Percentiles rank a stretch among this genome's conserved stretches.
Evolutionary conservation across 1,140 invertebrate genomes (phyloP).

Genomic region (Trissolcus basalis): DNA sequence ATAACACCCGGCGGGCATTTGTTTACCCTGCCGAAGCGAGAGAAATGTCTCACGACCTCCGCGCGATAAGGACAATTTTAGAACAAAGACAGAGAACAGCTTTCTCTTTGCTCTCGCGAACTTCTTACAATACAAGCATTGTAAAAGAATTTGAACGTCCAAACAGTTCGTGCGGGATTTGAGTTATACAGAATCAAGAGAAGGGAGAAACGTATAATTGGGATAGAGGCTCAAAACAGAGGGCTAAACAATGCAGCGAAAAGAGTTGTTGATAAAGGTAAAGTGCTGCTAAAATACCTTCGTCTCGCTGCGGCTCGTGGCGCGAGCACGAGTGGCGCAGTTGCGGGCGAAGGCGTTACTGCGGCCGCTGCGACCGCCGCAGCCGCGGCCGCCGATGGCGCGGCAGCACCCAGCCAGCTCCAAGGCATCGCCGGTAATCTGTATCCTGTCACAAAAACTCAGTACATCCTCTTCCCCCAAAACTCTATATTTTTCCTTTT

Average conservation of each 20-base stretch:
- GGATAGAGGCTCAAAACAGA: not conserved
- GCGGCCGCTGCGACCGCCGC: slow-evolving; percentile 73
- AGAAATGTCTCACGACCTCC: slow-evolving; percentile 9
- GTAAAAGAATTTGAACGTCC: slow-evolving; percentile 1
- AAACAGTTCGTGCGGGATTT: slow-evolving; percentile 8
- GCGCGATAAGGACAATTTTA: slow-evolving; percentile 8
- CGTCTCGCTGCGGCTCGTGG: slow-evolving; percentile 74
- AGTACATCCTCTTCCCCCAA: slow-evolving; percentile 31
- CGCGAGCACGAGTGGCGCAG: slow-evolving; percentile 73
- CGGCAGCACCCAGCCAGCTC: slow-evolving; percentile 73
- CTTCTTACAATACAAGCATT: slow-evolving; percentile 7
- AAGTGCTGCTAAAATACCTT: slow-evolving; percentile 58
- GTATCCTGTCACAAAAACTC: slow-evolving; percentile 70
- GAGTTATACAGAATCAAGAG: not conserved
- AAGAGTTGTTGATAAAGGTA: slow-evolving; percentile 40
- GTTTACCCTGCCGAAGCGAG: slow-evolving; percentile 16
- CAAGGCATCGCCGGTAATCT: slow-evolving; percentile 75
- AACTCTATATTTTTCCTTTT: not conserved
- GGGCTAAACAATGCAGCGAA: slow-evolving; percentile 42
- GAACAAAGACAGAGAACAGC: slow-evolving; percentile 20
- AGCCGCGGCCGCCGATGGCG: slow-evolving; percentile 74
- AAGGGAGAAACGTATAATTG: not conserved
- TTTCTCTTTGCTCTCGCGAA: not conserved
- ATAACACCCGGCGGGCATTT: slow-evolving; percentile 20
- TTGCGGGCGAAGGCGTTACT: slow-evolving; percentile 73